Conservation (phyloP, 2,113 vertebrate genomes). For the Albula glossodonta region DNA sequence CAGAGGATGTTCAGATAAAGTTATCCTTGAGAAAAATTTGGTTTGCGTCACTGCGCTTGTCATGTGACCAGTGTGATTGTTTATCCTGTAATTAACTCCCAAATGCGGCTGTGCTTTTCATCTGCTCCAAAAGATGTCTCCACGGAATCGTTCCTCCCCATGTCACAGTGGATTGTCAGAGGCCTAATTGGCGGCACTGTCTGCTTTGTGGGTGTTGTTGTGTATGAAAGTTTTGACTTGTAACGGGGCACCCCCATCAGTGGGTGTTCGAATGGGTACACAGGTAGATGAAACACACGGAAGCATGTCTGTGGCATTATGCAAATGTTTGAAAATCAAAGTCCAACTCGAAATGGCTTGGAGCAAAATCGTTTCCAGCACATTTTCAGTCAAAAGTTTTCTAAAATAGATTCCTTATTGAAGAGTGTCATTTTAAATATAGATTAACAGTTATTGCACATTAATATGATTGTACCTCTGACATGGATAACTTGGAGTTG, state of each 20-base stretch:
- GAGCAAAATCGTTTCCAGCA: neutral
- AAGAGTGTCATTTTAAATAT: no score
- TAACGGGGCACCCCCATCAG: neutral
- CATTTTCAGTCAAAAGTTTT: neutral
- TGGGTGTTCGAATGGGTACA: neutral
- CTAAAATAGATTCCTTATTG: neutral
- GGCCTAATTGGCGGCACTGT: neutral
- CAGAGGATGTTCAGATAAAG: neutral
- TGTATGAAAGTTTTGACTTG: neutral
- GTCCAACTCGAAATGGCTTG: neutral
- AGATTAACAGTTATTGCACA: neutral
- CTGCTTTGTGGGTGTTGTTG: neutral
- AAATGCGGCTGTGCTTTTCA: no score
- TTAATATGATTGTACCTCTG: neutral
- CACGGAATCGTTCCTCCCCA: neutral
- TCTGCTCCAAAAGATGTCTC: neutral
- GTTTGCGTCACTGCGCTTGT: neutral
- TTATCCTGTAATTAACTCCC: neutral
- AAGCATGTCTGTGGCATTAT: neutral
- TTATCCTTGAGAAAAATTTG: neutral
- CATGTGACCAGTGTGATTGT: neutral
- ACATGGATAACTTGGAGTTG: neutral
- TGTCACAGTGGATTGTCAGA: neutral
- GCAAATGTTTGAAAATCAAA: neutral
- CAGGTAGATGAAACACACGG: neutral